phyloP scores from a whole-genome alignment of 2,797 vertebrate genomes.

The Pristis pectinata region DNA sequence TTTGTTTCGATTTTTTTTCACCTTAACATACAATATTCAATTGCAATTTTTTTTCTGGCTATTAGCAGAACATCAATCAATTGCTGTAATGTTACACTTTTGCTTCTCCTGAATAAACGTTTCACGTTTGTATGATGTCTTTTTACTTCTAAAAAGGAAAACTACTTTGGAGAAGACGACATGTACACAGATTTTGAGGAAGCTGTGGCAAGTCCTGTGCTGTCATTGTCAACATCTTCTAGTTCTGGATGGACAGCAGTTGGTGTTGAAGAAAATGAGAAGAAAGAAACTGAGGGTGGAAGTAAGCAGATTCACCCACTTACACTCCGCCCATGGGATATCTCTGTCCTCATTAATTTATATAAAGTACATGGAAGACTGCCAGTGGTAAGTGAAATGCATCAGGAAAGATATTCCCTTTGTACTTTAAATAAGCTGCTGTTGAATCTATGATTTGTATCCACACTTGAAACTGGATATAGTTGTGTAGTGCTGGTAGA shows the following conservation, averaged over 20 bases:
- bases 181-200: slow-evolving; percentile 98
- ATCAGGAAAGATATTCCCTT: background rate
- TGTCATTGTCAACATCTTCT: slow-evolving; percentile 82
- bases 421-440: background rate
- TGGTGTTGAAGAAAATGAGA: slow-evolving; percentile 71
- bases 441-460: background rate
- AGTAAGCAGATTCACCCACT: slow-evolving; percentile 71
- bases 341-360: slow-evolving; percentile 91
- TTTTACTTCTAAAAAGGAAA: slow-evolving; percentile 67
- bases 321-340: slow-evolving; percentile 89
- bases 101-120: background rate
- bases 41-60: background rate
- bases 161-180: slow-evolving; percentile 97
- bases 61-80: background rate
- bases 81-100: background rate
- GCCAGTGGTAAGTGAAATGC: slow-evolving; percentile 70
- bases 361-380: slow-evolving; percentile 96
- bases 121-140: background rate
- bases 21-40: background rate
- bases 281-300: slow-evolving; percentile 58
- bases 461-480: background rate
- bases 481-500: too few relatives aligned
- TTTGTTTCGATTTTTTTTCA: background rate
- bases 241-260: slow-evolving; percentile 87
- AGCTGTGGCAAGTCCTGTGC: slow-evolving; percentile 77